Percentiles rank a stretch among this genome's conserved stretches.
Evolutionary conservation across 2,888 invertebrate genomes (phyloP).

Genomic region (Idaea aversata): DNA sequence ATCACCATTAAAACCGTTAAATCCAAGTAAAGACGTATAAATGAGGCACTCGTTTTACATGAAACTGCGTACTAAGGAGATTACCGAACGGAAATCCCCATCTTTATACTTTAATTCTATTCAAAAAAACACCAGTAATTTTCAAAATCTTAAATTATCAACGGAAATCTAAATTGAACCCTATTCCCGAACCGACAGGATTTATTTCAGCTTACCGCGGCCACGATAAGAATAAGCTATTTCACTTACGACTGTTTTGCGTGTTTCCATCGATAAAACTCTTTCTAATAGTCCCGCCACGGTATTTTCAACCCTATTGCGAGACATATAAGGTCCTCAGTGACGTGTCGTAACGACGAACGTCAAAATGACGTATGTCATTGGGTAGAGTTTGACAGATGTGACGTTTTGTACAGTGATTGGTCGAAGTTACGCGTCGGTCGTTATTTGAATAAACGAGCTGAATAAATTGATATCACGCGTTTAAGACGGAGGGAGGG

Average conservation of each 20-base stretch:
- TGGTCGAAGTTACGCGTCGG: conserved; percentile 11
- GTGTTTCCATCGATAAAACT: conserved; percentile 21
- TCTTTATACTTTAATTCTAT: neutral
- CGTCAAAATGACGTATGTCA: conserved; percentile 18
- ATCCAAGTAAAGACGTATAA: neutral
- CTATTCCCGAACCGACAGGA: neutral
- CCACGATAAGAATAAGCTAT: conserved; percentile 20
- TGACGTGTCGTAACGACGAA: conserved; percentile 7
- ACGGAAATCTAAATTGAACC: neutral
- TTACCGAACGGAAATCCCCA: neutral
- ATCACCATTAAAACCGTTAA: neutral
- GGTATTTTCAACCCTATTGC: conserved; percentile 11
- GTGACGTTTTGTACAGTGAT: conserved; percentile 15
- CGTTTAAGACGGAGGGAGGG: conserved; percentile 11
- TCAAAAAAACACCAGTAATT: neutral
- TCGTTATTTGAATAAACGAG: conserved; percentile 19
- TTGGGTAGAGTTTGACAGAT: conserved; percentile 15
- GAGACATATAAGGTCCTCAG: conserved; percentile 1
- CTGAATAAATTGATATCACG: conserved; percentile 15
- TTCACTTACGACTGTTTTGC: conserved; percentile 25
- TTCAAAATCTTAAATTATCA: neutral
- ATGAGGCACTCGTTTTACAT: neutral
- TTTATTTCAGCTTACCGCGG: conserved; percentile 1
- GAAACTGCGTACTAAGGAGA: neutral
- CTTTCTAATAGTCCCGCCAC: neutral